Percentiles rank a stretch among this genome's conserved stretches.
Evolutionary conservation across 92 coral and sea anemone genomes (phyloP).

Genomic region (Isaurus tuberculatus): DNA sequence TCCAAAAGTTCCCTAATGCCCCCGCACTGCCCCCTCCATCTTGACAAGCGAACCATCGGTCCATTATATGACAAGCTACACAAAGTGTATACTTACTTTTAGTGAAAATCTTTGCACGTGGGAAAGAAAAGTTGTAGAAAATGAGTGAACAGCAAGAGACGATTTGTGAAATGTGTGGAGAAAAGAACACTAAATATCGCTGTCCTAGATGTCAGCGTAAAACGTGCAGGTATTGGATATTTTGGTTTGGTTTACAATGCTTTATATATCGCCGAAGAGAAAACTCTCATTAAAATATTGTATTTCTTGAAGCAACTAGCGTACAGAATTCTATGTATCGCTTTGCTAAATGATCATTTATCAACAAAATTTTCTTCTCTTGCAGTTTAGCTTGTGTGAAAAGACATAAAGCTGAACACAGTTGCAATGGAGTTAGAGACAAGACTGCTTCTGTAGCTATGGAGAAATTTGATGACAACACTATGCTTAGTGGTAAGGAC

Average conservation of each 20-base stretch:
- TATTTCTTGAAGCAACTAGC: no score
- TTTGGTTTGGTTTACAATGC: no score
- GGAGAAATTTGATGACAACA: constrained; percentile 72
- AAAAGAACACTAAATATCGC: constrained; percentile 72
- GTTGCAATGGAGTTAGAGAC: constrained; percentile 82
- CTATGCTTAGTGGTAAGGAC: constrained; percentile 82
- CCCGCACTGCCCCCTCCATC: not conserved
- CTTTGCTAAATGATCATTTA: no score
- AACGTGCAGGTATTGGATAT: constrained; percentile 80
- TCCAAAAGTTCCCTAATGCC: no score
- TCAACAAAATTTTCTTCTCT: not conserved
- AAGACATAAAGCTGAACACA: constrained; percentile 71
- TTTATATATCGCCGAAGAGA: no score
- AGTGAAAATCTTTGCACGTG: not conserved
- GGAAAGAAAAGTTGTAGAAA: not conserved
- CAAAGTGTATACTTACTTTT: not conserved
- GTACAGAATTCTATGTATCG: no score
- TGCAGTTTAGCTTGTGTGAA: constrained; percentile 86
- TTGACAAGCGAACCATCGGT: not conserved
- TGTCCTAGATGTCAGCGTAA: constrained; percentile 85
- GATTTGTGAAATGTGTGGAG: constrained; percentile 72
- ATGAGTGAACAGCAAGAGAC: constrained; percentile 23
- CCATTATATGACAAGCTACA: constrained; percentile 13
- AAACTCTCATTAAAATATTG: no score
- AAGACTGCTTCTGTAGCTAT: constrained; percentile 75